Base-by-base conservation (phyloP, 2,797 vertebrate species). In the Brachyrhaphis roseni region DNA sequence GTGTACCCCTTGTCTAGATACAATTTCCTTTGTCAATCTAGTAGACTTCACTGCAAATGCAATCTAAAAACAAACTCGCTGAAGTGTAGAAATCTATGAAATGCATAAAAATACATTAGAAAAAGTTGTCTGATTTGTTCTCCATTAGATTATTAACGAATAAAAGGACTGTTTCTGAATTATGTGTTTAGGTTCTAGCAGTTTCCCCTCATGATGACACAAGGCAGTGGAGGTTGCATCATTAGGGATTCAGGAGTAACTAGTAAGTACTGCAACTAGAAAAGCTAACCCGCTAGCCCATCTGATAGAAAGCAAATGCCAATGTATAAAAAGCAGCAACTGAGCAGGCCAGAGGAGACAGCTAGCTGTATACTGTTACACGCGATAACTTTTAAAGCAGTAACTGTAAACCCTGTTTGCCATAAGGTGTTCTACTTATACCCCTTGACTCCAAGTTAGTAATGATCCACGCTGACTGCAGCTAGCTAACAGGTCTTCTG, bases 191-290 rank as follows among this genome's bases (percentile, higher is more conserved):
- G 41, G 5, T 31, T 16, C 26, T 34, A 53, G 51, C 47, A 8
- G 13, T 72, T 36, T 68, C 1, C 10, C 28, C 76, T 76, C 76
- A 92, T 94, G 94, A 94, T 92, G 94, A 95, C 94, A 95, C 89
- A 26, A 72, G 88, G 49, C 62, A 6, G 41, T 34, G 26, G 72
- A 80, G 86, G 90, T 96, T 96, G 94, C 95, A 94, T 96, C 94
- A 96, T 94, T 46, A 26, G 39, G 77, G 36, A 75, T 78, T 23
- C 49, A 74, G 49, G 47, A 39, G 34, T 26, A 53, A 39, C 23
- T 53, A 41, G 66, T 8, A 2, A 45, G 68, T 16, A 71, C 41
- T 71, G 12, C 15, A 71, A 71, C 6, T 71, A 26, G 68, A 8
- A 71, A 71, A 28, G 68, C 68, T 71, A 85, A 77, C 82, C 10